These are phyloP conservation scores for Austrofundulus limnaeus DNA, from an alignment of 2,113 vertebrate species.

Conservation along the genomic window DNA sequence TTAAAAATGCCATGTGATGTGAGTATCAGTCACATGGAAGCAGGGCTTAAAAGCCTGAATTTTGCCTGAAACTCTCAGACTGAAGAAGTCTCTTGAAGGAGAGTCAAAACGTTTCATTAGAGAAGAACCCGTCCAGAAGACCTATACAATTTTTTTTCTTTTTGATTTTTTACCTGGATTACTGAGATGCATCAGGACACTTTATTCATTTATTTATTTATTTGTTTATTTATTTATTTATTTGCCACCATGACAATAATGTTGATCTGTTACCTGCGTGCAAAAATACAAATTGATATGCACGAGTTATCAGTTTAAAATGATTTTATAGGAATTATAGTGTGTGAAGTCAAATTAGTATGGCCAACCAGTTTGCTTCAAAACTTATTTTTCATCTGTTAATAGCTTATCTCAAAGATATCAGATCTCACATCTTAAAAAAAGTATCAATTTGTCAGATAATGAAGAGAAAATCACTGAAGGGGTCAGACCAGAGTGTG, in stretches of 20 bases:
- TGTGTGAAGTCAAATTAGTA: neutral
- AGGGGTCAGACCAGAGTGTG: slow-evolving; percentile 70
- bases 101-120: too few relatives aligned
- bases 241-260: neutral
- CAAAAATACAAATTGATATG: neutral
- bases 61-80: too few relatives aligned
- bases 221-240: too few relatives aligned
- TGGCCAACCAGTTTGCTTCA: neutral
- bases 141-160: too few relatives aligned
- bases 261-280: neutral
- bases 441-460: slow-evolving; percentile 68
- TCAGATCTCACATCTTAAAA: slow-evolving; percentile 26
- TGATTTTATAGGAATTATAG: neutral
- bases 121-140: too few relatives aligned
- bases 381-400: slow-evolving; percentile 28
- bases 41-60: too few relatives aligned
- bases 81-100: too few relatives aligned
- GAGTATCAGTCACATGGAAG: too few relatives aligned
- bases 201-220: too few relatives aligned
- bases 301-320: neutral
- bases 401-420: slow-evolving; percentile 28
- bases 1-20: too few relatives aligned
- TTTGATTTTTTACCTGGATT: too few relatives aligned
- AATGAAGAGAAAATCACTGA: slow-evolving; percentile 76
- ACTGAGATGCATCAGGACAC: too few relatives aligned